Conservation (phyloP, 1,140 invertebrate species). For the Sycobia sp. region DNA sequence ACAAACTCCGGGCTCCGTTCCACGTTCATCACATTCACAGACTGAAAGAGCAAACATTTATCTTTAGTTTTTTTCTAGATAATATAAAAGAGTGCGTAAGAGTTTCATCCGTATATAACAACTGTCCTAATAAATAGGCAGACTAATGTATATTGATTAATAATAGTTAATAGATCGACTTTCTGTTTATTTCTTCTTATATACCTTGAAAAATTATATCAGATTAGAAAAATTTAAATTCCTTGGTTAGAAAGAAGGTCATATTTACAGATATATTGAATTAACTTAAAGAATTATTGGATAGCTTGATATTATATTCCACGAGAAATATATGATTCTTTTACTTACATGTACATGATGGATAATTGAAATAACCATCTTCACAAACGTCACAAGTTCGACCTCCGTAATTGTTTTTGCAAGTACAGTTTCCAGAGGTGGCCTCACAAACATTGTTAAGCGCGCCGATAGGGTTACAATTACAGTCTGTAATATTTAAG, state of each 20-base stretch:
- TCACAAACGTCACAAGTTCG: conserved; percentile 86
- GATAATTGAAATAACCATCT: conserved; percentile 90
- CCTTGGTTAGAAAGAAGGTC: too few species aligned
- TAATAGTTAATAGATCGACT: too few species aligned
- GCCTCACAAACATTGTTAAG: conserved; percentile 79
- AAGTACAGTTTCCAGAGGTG: conserved; percentile 86
- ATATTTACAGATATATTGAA: too few species aligned
- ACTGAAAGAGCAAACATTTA: conserved; percentile 64
- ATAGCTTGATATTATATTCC: too few species aligned
- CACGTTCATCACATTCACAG: conserved; percentile 91
- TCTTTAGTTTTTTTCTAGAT: conserved; percentile 9
- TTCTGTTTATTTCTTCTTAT: too few species aligned
- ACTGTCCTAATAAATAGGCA: too few species aligned
- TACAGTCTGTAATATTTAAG: conserved; percentile 83
- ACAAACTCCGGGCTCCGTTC: conserved; percentile 85
- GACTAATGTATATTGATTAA: too few species aligned
- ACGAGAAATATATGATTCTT: too few species aligned
- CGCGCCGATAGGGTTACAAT: conserved; percentile 82
- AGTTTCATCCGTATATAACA: too few species aligned
- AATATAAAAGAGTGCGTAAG: not conserved
- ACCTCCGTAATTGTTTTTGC: conserved; percentile 85
- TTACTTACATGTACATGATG: conserved; percentile 82
- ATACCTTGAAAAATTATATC: too few species aligned
- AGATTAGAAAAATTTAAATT: too few species aligned
- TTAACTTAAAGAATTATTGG: too few species aligned